Percentiles rank a stretch among this genome's conserved stretches.
These are phyloP conservation scores for Sicus ferrugineus DNA, from an alignment of 2,888 invertebrate genomes.

Conservation along the genomic window DNA sequence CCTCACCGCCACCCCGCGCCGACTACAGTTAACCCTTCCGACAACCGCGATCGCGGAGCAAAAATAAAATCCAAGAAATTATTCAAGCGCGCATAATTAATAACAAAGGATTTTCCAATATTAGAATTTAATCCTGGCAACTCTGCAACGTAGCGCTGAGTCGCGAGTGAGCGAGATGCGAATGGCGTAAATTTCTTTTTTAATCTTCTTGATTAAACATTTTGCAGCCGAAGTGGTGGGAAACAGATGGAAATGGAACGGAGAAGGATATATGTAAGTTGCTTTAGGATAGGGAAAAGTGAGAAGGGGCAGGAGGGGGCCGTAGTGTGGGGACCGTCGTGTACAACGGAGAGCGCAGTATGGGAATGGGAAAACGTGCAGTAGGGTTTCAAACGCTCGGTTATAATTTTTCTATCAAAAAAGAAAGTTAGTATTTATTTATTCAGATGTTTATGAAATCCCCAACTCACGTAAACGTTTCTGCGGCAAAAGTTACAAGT, in stretches of 20 bases:
- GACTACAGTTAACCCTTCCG: slow-evolving; percentile 2
- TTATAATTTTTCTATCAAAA: too few species aligned
- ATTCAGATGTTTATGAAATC: too few species aligned
- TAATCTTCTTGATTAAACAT: slow-evolving; percentile 41
- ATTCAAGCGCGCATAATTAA: slow-evolving; percentile 49
- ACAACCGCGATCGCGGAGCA: background rate
- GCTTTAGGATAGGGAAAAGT: background rate
- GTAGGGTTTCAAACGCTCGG: too few species aligned
- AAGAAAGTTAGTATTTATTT: too few species aligned
- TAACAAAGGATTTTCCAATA: slow-evolving; percentile 48
- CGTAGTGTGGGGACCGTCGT: too few species aligned
- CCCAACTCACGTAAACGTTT: too few species aligned
- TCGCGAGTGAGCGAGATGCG: background rate
- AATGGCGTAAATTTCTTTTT: slow-evolving; percentile 24
- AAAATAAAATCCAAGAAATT: slow-evolving; percentile 43
- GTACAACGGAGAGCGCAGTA: too few species aligned
- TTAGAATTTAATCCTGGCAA: slow-evolving; percentile 43
- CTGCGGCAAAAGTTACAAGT: too few species aligned
- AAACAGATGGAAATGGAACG: background rate
- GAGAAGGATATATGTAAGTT: too few species aligned
- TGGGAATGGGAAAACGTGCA: too few species aligned
- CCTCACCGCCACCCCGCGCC: background rate
- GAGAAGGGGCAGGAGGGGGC: background rate
- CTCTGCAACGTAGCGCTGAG: background rate
- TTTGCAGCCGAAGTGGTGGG: slow-evolving; percentile 7